These are phyloP conservation scores for Harpagifer antarcticus DNA, from an alignment of 2,797 vertebrate species.

Conservation along the genomic window DNA sequence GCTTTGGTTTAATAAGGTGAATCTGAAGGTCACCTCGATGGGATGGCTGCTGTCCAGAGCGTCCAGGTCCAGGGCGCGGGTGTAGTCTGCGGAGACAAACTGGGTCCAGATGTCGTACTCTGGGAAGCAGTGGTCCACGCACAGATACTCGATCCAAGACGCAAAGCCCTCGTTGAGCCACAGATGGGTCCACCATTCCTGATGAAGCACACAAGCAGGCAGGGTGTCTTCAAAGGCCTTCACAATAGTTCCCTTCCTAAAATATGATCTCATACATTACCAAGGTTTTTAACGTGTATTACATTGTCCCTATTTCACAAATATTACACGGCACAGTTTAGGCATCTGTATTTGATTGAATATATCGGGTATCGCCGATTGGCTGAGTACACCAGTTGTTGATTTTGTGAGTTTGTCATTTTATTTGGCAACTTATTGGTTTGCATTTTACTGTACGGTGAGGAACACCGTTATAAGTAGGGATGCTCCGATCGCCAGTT, in stretches of 20 bases:
- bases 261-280: background rate
- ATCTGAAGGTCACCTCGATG: slow-evolving; percentile 88
- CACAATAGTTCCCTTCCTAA: background rate
- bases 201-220: slow-evolving; percentile 9
- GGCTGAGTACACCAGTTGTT: no score
- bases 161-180: slow-evolving; percentile 99
- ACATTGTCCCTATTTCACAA: background rate
- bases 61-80: slow-evolving; percentile 96
- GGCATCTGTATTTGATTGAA: no score
- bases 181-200: slow-evolving; percentile 99
- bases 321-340: no score
- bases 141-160: slow-evolving; percentile 99
- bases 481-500: no score
- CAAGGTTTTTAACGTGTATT: no score
- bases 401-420: no score
- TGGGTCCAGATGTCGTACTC: slow-evolving; percentile 99
- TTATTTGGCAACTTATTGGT: no score
- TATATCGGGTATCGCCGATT: no score
- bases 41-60: slow-evolving; percentile 99
- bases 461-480: no score
- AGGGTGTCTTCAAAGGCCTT: background rate
- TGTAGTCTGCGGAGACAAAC: slow-evolving; percentile 98
- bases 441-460: no score
- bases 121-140: slow-evolving; percentile 98
- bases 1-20: background rate